These are phyloP conservation scores for Willowsia nigromaculata DNA, from an alignment of 2,888 invertebrate species.

Conservation along the genomic window DNA sequence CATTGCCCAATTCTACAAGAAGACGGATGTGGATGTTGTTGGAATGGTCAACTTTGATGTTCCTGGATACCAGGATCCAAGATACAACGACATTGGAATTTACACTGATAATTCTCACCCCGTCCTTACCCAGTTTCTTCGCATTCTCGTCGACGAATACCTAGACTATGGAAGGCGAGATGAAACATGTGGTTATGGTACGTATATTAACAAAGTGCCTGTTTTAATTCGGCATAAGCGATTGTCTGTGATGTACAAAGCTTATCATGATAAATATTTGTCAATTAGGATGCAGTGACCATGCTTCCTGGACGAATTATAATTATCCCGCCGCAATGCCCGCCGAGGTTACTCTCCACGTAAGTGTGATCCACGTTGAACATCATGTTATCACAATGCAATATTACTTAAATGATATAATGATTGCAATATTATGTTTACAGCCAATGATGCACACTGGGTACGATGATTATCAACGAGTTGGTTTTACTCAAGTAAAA, in stretches of 20 bases:
- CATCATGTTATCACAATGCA: background rate
- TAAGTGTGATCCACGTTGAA: too few species aligned
- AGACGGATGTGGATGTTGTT: conserved; percentile 54
- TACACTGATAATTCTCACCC: conserved; percentile 61
- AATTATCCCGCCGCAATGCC: conserved; percentile 62
- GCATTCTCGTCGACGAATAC: conserved; percentile 63
- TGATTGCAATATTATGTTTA: background rate
- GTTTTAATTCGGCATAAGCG: too few species aligned
- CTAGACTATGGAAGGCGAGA: conserved; percentile 35
- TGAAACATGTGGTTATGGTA: conserved; percentile 34
- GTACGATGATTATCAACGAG: conserved; percentile 22
- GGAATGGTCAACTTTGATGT: conserved; percentile 71
- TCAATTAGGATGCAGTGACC: conserved; percentile 61
- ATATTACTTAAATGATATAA: background rate
- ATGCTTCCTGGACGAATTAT: conserved; percentile 59
- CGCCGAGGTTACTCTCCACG: conserved; percentile 44
- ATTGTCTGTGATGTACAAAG: background rate
- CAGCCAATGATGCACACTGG: conserved; percentile 65
- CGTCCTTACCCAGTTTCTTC: conserved; percentile 53
- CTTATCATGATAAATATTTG: background rate
- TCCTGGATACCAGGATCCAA: background rate
- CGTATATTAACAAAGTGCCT: background rate
- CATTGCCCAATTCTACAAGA: conserved; percentile 56
- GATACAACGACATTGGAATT: conserved; percentile 35
- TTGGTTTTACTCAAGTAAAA: conserved; percentile 48